A percentile compares a stretch with the other conserved stretches of the same genome.
Evolutionary conservation across 2,113 vertebrate genomes (phyloP).

Genomic region (Sterrhoptilus dennistouni): DNA sequence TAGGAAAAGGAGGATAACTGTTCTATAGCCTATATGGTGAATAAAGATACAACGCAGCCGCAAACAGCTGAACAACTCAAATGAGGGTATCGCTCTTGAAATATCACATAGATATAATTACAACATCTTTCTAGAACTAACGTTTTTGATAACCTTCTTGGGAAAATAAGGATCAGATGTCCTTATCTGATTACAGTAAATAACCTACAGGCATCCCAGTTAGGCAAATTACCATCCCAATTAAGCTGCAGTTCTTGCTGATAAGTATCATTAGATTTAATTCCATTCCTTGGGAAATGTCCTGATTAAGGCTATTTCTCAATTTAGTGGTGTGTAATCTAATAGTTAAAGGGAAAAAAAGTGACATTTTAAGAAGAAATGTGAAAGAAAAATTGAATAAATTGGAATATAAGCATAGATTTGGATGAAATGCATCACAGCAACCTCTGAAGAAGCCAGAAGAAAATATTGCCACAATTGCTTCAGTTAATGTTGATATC

Average conservation of each 20-base stretch:
- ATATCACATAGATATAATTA: background rate
- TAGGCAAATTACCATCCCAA: constrained; percentile 61
- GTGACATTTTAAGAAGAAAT: background rate
- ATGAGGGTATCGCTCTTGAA: background rate
- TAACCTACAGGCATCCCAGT: constrained; percentile 57
- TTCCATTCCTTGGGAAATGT: constrained; percentile 56
- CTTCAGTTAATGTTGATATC: background rate
- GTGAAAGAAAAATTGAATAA: background rate
- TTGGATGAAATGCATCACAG: background rate
- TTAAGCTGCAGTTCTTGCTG: constrained; percentile 59
- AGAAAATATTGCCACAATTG: background rate
- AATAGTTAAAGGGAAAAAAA: background rate
- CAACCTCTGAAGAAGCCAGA: background rate
- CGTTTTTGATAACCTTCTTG: constrained; percentile 18
- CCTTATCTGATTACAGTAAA: constrained; percentile 63
- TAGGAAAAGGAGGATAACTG: background rate
- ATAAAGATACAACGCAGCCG: background rate
- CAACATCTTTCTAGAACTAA: background rate
- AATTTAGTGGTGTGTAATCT: constrained; percentile 10
- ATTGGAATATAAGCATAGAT: background rate
- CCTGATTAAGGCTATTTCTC: constrained; percentile 46
- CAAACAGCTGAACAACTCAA: background rate
- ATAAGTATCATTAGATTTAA: constrained; percentile 67
- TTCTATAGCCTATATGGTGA: background rate
- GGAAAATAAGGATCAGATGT: constrained; percentile 53